phyloP scores from a whole-genome alignment of 2,113 vertebrate genomes.

The Copsychus sechellarum region DNA sequence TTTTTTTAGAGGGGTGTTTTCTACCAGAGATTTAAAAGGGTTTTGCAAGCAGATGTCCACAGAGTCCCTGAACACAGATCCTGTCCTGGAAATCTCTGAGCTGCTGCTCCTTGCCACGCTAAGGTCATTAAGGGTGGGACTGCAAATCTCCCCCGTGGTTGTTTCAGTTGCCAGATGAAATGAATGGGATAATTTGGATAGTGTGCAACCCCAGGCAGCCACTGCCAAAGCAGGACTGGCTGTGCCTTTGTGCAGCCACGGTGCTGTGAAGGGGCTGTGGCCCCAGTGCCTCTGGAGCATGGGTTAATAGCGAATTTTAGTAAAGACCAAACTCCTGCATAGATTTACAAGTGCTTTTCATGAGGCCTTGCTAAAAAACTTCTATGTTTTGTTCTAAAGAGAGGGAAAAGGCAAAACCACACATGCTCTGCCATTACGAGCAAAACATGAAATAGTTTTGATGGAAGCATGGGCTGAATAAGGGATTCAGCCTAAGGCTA shows the following conservation, averaged over 20 bases:
- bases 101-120: neutral
- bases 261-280: neutral
- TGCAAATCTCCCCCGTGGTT: neutral
- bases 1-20: neutral
- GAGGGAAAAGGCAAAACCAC: neutral
- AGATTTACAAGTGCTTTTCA: neutral
- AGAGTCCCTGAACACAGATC: neutral
- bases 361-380: neutral
- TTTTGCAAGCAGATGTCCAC: neutral
- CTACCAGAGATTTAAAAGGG: neutral
- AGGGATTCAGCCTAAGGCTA: neutral
- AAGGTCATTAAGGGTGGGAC: neutral
- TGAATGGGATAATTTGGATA: neutral
- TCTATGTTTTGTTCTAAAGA: neutral
- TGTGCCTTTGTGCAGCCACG: accelerated
- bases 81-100: neutral
- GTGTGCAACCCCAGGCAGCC: neutral
- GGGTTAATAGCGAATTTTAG: neutral
- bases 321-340: neutral
- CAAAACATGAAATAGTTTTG: neutral
- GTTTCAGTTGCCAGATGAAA: neutral
- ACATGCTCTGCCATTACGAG: neutral
- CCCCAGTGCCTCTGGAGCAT: neutral
- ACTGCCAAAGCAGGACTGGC: accelerated
- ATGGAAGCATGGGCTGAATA: neutral